Conservation (phyloP, 1,140 invertebrate species). For the Diorhabda carinulata region DNA sequence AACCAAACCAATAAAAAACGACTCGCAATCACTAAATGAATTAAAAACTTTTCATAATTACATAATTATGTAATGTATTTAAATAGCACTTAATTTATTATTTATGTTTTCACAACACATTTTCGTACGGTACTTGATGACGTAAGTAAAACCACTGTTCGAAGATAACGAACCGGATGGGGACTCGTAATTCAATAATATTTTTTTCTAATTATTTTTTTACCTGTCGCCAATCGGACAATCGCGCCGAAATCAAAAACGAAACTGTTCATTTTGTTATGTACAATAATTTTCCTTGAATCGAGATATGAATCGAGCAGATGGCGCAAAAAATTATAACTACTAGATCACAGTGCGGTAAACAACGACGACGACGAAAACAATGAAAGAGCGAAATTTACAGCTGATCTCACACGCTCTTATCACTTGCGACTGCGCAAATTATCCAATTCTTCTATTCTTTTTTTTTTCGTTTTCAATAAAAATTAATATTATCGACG, state of each 20-base stretch:
- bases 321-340: background rate
- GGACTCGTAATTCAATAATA: background rate
- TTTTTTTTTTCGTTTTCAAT: background rate
- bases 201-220: background rate
- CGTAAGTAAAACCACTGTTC: background rate
- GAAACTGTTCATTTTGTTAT: background rate
- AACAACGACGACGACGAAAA: background rate
- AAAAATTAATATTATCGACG: background rate
- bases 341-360: background rate
- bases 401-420: background rate
- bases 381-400: background rate
- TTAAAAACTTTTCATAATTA: too few species aligned
- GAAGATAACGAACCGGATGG: conserved; percentile 11
- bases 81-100: too few species aligned
- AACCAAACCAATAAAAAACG: too few species aligned
- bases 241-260: background rate
- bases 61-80: too few species aligned
- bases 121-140: too few species aligned
- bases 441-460: background rate
- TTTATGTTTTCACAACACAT: too few species aligned
- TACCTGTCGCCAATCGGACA: background rate
- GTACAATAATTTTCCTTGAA: conserved; percentile 3
- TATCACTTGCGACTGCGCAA: background rate
- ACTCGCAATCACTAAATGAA: too few species aligned
- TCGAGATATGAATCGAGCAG: background rate